Evolutionary conservation across 1,140 invertebrate genomes (phyloP).

Genomic region (Sminthurinus signatus): DNA sequence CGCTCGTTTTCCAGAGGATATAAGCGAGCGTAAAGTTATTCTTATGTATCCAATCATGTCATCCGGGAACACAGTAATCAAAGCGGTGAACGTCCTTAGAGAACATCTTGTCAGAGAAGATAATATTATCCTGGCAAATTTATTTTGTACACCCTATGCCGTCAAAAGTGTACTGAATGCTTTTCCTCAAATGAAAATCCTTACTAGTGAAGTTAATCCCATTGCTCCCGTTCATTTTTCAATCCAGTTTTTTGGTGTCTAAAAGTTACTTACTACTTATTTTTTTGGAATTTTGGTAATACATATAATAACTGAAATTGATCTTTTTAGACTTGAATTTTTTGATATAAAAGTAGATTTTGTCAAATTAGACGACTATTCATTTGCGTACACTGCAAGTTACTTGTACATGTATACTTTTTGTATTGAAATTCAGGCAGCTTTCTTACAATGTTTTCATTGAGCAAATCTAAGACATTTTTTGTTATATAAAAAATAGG

Average conservation of each 20-base stretch:
- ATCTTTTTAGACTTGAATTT: no score
- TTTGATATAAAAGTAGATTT: no score
- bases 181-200: constrained; percentile 87
- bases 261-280: no score
- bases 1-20: constrained; percentile 95
- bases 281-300: no score
- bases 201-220: constrained; percentile 89
- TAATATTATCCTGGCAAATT: constrained; percentile 90
- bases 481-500: no score
- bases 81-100: constrained; percentile 86
- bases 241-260: constrained; percentile 98
- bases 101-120: constrained; percentile 88
- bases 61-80: constrained; percentile 90
- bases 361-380: no score
- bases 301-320: no score
- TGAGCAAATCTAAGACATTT: no score
- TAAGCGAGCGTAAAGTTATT: constrained; percentile 47
- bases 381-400: no score
- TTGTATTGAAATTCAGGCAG: no score
- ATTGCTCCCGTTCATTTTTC: constrained; percentile 98
- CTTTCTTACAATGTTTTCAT: no score
- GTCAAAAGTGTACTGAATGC: constrained; percentile 75
- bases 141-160: constrained; percentile 91
- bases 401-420: no score
- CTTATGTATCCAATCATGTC: constrained; percentile 44